Evolutionary conservation across 2,888 invertebrate species (phyloP), one percentile per base, ranked within the genome.

Genomic region (Ellobium chinense): DNA sequence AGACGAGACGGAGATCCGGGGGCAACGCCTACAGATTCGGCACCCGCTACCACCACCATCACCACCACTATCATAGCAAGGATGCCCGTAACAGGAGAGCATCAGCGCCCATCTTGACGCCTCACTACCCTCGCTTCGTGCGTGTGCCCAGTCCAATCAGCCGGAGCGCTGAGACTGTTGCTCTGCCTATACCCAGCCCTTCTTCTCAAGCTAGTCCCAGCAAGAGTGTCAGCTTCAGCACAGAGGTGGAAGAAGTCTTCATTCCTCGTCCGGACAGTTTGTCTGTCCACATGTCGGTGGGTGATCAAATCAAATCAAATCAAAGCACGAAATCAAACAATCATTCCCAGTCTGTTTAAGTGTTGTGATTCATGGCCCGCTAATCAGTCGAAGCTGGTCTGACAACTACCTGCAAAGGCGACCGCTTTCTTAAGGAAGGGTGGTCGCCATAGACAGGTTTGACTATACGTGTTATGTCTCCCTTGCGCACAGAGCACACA

Each of bases 151-250:
- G 81, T n/a, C 83, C 84, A 37, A 82, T 85, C 72, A 85, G 85
- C 27, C 82, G 85, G 62, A 84, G 84, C 76, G 85, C 85, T 0
- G 85, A 85, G 76, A 85, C 84, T 0, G 85, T 85, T 36, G 83
- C 82, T 12, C 76, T 81, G 31, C 77, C 77, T 14, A 78, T 75
- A 9, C 81, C 80, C 24, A 68, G 34, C 68, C 82, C 78, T 1
- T 78, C 84, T 7, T 75, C 80, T 1, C 72, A 78, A 21, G 39
- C 65, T n/a, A 81, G 81, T 24, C 83, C 84, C 29, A 82, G 84
- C 80, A 85, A 85, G 80, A 84, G 84, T 46, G 84, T 84, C 66
- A 82, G 83, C 58, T 85, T 85, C 70, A 82, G 84, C 73, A 81
- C 73, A 14, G 85, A 85, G 76, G 84, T 82, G 70, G 85, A 85